A percentile compares a stretch with the other conserved stretches of the same genome.
These are phyloP conservation scores for Pseudomyrmex concolor DNA, from an alignment of 1,140 invertebrate species.

Conservation along the genomic window DNA sequence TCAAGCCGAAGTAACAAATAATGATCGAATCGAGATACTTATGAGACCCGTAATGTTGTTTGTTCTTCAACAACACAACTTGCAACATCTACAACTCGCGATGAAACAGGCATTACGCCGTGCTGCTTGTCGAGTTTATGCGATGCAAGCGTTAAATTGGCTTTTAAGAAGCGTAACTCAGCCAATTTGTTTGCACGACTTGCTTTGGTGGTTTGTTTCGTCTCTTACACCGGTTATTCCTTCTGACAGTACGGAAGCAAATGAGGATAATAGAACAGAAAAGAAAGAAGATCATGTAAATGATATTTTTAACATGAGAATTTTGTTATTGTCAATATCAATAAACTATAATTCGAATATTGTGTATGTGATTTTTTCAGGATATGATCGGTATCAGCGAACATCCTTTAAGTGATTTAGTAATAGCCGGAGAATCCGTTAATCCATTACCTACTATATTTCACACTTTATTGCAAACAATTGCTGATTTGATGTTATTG, in stretches of 20 bases:
- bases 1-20: conserved; percentile 79
- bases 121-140: conserved; percentile 94
- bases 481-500: conserved; percentile 96
- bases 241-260: conserved; percentile 79
- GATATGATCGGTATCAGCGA: conserved; percentile 89
- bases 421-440: conserved; percentile 92
- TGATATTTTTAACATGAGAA: conserved; percentile 18
- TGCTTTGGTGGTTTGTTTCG: conserved; percentile 98
- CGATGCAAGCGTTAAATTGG: conserved; percentile 98
- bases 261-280: conserved; percentile 84
- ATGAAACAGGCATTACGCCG: conserved; percentile 94
- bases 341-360: neutral
- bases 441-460: conserved; percentile 93
- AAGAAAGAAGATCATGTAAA: conserved; percentile 86
- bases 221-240: conserved; percentile 86
- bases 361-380: conserved; percentile 68
- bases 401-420: conserved; percentile 93
- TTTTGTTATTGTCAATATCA: conserved; percentile 12
- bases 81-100: conserved; percentile 91
- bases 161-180: conserved; percentile 95
- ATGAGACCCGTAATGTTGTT: conserved; percentile 92
- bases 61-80: conserved; percentile 93
- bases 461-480: conserved; percentile 95
- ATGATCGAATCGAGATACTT: conserved; percentile 85
- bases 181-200: conserved; percentile 95